Evolutionary conservation across 2,113 vertebrate genomes (phyloP).

Genomic region (Colaptes auratus): DNA sequence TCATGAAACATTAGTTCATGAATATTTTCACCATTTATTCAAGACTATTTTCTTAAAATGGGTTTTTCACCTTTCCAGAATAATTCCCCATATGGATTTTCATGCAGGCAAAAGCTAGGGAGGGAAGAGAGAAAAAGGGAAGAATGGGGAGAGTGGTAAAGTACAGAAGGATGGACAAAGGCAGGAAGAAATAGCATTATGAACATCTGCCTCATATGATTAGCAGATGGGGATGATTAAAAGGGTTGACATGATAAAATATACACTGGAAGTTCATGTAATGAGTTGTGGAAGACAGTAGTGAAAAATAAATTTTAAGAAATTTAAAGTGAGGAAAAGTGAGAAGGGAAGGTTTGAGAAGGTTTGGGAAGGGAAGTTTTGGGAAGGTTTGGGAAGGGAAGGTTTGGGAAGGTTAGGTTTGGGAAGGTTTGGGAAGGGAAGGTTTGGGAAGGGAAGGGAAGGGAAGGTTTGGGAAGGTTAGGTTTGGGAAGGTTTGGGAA

Average conservation of each 20-base stretch:
- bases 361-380: too few species aligned
- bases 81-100: background rate
- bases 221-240: background rate
- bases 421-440: too few species aligned
- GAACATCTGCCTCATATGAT: background rate
- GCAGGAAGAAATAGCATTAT: background rate
- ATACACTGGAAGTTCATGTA: background rate
- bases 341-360: too few species aligned
- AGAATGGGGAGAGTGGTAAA: too few species aligned
- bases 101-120: background rate
- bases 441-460: too few species aligned
- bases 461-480: too few species aligned
- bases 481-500: too few species aligned
- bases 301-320: background rate
- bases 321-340: too few species aligned
- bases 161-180: too few species aligned
- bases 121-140: background rate
- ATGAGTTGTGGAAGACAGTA: background rate
- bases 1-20: background rate
- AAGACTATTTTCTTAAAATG: background rate
- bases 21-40: background rate
- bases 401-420: too few species aligned
- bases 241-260: background rate
- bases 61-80: background rate
- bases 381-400: too few species aligned